Base-by-base conservation (phyloP, 2,888 invertebrate species). In the Argyresthia albistria region DNA sequence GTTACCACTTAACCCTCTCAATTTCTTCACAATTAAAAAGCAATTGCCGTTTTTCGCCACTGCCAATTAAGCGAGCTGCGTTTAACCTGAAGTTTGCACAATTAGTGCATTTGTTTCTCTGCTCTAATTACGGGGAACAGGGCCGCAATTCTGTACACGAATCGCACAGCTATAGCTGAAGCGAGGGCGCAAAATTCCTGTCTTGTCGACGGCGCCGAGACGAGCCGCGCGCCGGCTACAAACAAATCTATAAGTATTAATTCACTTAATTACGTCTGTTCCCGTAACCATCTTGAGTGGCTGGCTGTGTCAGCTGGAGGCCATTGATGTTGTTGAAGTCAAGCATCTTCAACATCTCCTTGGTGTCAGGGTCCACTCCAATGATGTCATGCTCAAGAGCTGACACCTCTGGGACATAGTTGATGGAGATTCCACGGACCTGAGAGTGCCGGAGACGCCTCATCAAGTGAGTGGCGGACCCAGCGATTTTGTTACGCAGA, bases 391-490 rank as follows among this genome's bases (percentile, higher is more conserved):
- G 95, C 75, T 99, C 97, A 70, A 98, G 87, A 60, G 97, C 97
- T 59, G 98, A 99, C 6, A 87, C 87, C 71, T 97, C 98, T 10
- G 99, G 99, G 56, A 99, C 99, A 71, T 97, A 99, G 91, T 99
- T 99, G 81, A 99, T 99, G 61, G 99, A 99, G 80, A 99, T 99
- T 59, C 99, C 99, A 69, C 99, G 92, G 25, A 99, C 98, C 80
- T 99, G 98, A 15, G 98, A 98, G 79, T 97, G 95, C 69, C 98
- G 94, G 64, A 99, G 93, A 70, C 99, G 93, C 76, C 98, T 98
- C 99, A 99, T 99, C 88, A 99, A 92, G 89, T 99, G 99, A 58
- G 99, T 99, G 56, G 99, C 97, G 87, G 98, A 99, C 95, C 99
- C 99, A 75, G 99, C 99, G 76, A 99, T 98, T 89, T 98, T 97